These are phyloP conservation scores for Polyboroides typus DNA, from an alignment of 2,797 vertebrate species.

Conservation along the genomic window DNA sequence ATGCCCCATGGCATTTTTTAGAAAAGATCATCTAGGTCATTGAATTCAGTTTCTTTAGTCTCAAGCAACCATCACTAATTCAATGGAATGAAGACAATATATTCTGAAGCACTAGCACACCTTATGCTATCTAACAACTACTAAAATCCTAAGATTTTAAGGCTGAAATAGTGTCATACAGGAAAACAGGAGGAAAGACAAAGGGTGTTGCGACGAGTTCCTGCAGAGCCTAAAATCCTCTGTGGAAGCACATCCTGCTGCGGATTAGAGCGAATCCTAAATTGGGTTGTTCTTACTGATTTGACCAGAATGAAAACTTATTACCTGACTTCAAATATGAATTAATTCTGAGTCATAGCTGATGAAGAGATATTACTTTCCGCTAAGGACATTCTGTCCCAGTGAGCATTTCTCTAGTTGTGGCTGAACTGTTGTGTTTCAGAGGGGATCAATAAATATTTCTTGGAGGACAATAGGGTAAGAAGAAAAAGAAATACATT, in stretches of 20 bases:
- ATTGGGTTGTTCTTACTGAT: background rate
- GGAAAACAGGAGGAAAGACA: background rate
- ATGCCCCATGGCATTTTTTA: accelerated
- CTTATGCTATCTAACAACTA: background rate
- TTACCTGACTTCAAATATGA: background rate
- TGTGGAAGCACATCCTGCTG: background rate
- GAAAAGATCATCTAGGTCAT: background rate
- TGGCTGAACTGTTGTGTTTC: background rate
- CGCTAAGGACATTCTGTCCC: background rate
- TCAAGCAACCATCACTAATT: background rate
- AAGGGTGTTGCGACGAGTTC: background rate
- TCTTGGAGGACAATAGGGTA: background rate
- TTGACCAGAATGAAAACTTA: background rate
- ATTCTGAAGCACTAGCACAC: background rate
- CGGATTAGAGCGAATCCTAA: background rate
- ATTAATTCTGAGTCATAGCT: background rate
- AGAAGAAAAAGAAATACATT: background rate
- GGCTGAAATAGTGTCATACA: background rate
- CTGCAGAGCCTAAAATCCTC: background rate
- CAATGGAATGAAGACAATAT: background rate
- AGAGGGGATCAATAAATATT: background rate
- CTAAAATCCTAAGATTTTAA: background rate
- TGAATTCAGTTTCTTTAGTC: background rate
- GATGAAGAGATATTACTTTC: background rate
- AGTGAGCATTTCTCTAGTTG: background rate